Conservation (phyloP, 2,113 vertebrate species). For the Caranx melampygus region DNA sequence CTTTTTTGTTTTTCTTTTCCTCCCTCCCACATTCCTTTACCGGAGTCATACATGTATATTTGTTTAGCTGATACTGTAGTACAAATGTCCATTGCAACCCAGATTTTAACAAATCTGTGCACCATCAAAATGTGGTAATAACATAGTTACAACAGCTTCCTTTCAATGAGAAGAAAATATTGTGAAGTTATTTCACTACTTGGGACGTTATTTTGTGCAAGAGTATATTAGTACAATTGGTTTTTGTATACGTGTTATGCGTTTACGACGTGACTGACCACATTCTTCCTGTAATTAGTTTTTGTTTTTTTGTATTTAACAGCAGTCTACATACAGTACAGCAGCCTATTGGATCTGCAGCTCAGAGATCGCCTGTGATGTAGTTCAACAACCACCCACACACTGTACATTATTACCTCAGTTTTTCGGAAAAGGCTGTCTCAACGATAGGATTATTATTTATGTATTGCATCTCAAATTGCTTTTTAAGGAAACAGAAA, state of each 20-base stretch:
- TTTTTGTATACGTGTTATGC: conserved; percentile 53
- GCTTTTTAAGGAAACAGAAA: conserved; percentile 66
- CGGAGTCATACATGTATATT: conserved; percentile 46
- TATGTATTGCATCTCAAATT: conserved; percentile 86
- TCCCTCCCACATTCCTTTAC: conserved; percentile 39
- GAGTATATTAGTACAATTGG: conserved; percentile 54
- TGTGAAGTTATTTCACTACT: conserved; percentile 61
- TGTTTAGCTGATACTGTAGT: conserved; percentile 40
- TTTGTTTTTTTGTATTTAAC: conserved; percentile 50
- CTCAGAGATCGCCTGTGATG: conserved; percentile 39
- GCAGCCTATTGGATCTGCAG: conserved; percentile 61
- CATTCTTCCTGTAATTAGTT: conserved; percentile 58
- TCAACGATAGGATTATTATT: conserved; percentile 67
- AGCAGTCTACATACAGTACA: conserved; percentile 74
- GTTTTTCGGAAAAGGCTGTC: conserved; percentile 69
- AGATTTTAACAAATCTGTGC: conserved; percentile 64
- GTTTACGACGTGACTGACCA: conserved; percentile 56
- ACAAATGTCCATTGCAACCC: conserved; percentile 53
- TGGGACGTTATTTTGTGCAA: conserved; percentile 71
- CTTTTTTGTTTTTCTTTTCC: conserved; percentile 5
- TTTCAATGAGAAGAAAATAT: conserved; percentile 54
- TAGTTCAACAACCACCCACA: conserved; percentile 49
- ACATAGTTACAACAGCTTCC: conserved; percentile 57
- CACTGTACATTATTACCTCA: conserved; percentile 70
- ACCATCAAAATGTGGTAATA: conserved; percentile 70